Evolutionary conservation across 2,888 invertebrate genomes (phyloP).

Genomic region (Chalcis sispes): DNA sequence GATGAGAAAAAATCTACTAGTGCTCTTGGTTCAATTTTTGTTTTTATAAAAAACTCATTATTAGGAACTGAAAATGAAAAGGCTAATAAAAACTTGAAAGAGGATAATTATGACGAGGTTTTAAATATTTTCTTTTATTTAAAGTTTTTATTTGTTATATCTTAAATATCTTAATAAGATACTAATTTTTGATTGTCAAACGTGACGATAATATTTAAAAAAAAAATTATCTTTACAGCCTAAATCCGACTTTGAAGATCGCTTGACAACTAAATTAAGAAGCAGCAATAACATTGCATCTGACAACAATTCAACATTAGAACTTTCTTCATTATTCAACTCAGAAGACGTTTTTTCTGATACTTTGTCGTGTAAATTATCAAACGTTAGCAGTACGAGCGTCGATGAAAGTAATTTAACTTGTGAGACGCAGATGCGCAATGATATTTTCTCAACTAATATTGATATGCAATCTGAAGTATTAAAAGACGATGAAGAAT

Average conservation of each 20-base stretch:
- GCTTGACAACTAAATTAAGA: not conserved
- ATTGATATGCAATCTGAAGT: not conserved
- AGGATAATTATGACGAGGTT: constrained; percentile 6
- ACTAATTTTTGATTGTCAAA: not conserved
- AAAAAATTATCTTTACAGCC: not conserved
- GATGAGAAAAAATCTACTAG: constrained; percentile 6
- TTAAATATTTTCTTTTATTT: not conserved
- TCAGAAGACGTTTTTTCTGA: not conserved
- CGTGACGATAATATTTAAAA: not conserved
- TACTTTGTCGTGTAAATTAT: not conserved
- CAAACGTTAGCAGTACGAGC: not conserved
- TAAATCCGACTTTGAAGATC: not conserved
- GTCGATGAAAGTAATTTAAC: not conserved
- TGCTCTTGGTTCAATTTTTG: constrained; percentile 53
- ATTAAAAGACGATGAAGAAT: constrained; percentile 12
- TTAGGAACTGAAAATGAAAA: constrained; percentile 49
- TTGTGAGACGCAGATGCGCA: not conserved
- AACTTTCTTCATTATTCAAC: not conserved
- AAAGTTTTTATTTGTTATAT: not conserved
- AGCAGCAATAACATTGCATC: not conserved
- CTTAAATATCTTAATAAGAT: no score
- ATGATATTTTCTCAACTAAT: not conserved
- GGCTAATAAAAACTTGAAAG: not conserved
- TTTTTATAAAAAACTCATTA: constrained; percentile 56
- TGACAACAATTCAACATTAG: not conserved